Evolutionary conservation across 2,888 invertebrate genomes (phyloP), one percentile per base, ranked within the genome.

Genomic region (Melieria crassipennis): DNA sequence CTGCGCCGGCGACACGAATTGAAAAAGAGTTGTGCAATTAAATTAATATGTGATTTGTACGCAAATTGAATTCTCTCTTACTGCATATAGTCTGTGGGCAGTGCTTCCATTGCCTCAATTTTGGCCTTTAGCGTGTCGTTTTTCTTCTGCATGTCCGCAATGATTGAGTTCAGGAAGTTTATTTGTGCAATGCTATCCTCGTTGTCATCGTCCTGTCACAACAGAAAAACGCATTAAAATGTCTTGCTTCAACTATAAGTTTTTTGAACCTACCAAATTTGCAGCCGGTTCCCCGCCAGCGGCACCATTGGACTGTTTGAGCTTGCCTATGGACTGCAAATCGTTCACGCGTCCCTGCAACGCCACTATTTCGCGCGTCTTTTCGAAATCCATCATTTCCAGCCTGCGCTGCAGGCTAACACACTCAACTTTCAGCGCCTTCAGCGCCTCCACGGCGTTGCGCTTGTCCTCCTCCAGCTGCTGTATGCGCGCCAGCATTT

Each of bases 91-190:
- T 86, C 85, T 9, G 78, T 81, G 16, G 86, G 82, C 70, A 83
- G 74, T 7, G 86, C 84, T 85, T 95, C 94, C 63, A 96, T 89
- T 50, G 93, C 92, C 79, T 95, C 92, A 60, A 97, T 91, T 79
- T 94, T 90, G 65, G 92, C 91, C 83, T 92, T 89, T 3, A 97
- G 89, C 78, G 93, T 92, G 81, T 96, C 94, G 83, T 96, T 97
- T 86, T 98, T 98, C 78, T 91, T 91, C 87, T 97, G 96, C 92
- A 98, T 94, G 83, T 98, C 98, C 46, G 96, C 96, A 79, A 99
- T 98, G 78, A 99, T 97, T 7, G 97, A 95, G 88, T 99, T 98
- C 47, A 99, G 89, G 88, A 99, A 98, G 79, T 93, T 93, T 70
- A 96, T 92, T 87, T 95, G 93, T 9, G 91, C 90, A 13, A 78